These are phyloP conservation scores for Myiotriccus ornatus DNA, from an alignment of 2,797 vertebrate genomes.

Conservation along the genomic window DNA sequence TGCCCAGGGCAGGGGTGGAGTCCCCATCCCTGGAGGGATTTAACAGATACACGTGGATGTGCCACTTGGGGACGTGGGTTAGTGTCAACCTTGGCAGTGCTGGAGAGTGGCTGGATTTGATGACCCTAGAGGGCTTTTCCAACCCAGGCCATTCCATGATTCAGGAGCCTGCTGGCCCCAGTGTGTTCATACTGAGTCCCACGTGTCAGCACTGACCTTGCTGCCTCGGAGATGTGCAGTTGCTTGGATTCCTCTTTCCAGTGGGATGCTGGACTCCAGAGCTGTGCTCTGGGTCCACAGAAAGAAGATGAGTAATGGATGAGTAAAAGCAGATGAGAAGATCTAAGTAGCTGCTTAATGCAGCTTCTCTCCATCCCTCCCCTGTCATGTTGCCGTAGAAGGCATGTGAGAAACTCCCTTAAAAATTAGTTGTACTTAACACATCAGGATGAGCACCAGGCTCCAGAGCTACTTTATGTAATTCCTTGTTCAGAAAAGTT, in stretches of 20 bases:
- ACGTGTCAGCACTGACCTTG: not conserved
- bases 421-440: not conserved
- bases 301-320: not conserved
- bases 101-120: not conserved
- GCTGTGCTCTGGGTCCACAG: not conserved
- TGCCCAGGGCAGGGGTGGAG: not conserved
- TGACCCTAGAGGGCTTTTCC: not conserved
- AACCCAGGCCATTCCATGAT: not conserved
- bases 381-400: not conserved
- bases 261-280: not conserved
- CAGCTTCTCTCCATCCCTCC: not conserved
- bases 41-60: not conserved
- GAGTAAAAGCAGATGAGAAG: not conserved
- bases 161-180: not conserved
- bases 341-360: not conserved
- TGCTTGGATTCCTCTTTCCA: not conserved
- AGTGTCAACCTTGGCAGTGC: not conserved
- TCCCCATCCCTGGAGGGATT: not conserved
- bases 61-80: not conserved
- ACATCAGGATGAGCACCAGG: not conserved
- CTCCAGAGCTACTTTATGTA: not conserved
- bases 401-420: not conserved
- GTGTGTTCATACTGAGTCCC: not conserved
- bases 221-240: not conserved
- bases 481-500: not conserved